Evolutionary conservation across 2,888 invertebrate genomes (phyloP), one percentile per base, ranked within the genome.

Genomic region (Lydus trimaculatus): DNA sequence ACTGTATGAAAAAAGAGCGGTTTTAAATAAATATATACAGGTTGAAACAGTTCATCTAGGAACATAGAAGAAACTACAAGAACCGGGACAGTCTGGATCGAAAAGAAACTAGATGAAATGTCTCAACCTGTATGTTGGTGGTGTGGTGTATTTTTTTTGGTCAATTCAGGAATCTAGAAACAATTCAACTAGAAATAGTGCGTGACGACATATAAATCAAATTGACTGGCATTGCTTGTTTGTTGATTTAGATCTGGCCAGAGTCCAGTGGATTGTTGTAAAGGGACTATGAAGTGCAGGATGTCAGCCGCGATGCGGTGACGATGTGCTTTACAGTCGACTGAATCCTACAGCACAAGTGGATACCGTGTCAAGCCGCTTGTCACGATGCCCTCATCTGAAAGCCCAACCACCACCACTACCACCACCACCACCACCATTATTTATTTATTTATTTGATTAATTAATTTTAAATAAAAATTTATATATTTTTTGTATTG

Each of bases 321-420:
- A 76, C 76, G 76, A 68, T 75, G 79, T 77, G 76, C 75, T 76
- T 78, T 67, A 81, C 81, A 74, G 80, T 76, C 73, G 73, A 79
- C 61, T 75, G 78, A 70, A 66, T 75, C 72, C 72, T 79, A 78
- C 79, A 80, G 68, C 79, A 77, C 79, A 77, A 81, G 78, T 77
- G 81, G 80, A 81, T 80, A 77, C 76, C 76, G 79, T 79, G 80
- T 80, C 81, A 80, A 79, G 80, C 77, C 76, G 79, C 80, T 75
- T 75, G 80, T 80, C 80, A 80, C 76, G 78, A 79, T 74, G 74
- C 78, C 78, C 77, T 75, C 77, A 79, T 76, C 76, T 70, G 69
- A 67, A 64, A 48, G 66, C 23, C 56, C n/a, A n/a, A 31, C 20
- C 61, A 60, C 28, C 17, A 60, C 5, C 5, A 33, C 13, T n/a